Percentiles rank a stretch among this genome's conserved stretches.
These are phyloP conservation scores for Indicator maculatus DNA, from an alignment of 2,113 vertebrate species.

Conservation along the genomic window DNA sequence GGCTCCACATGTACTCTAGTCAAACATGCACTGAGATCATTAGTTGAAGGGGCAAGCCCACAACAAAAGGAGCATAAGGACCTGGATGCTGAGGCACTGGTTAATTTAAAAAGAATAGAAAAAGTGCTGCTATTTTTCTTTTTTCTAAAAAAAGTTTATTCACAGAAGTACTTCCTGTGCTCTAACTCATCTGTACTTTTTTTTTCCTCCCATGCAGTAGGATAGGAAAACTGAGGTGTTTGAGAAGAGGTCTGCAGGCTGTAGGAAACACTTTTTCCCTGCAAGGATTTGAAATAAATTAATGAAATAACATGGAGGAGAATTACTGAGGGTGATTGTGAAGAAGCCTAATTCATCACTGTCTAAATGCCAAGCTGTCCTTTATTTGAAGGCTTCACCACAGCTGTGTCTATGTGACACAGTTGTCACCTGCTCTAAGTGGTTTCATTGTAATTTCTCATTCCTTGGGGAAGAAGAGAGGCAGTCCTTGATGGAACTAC, in stretches of 20 bases:
- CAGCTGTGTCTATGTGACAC: not conserved
- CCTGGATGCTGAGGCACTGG: no score
- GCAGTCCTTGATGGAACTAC: not conserved
- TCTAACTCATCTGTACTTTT: not conserved
- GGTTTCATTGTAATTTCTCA: not conserved
- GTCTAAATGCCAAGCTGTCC: not conserved
- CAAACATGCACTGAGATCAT: no score
- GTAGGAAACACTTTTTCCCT: not conserved
- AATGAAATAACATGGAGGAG: not conserved
- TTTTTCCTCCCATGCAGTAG: not conserved
- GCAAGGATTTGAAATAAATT: not conserved
- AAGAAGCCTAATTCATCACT: not conserved
- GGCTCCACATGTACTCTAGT: no score
- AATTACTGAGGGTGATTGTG: not conserved
- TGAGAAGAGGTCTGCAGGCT: not conserved
- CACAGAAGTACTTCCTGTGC: not conserved
- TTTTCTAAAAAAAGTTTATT: not conserved
- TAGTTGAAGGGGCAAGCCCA: no score
- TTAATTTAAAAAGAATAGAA: not conserved
- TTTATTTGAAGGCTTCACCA: not conserved
- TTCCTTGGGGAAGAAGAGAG: not conserved
- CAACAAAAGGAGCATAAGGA: no score
- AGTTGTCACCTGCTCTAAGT: not conserved
- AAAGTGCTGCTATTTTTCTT: not conserved
- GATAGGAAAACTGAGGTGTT: not conserved